A percentile compares a stretch with the other conserved stretches of the same genome.
Evolutionary conservation across 2,888 invertebrate genomes (phyloP).

Genomic region (Dione vanillae): DNA sequence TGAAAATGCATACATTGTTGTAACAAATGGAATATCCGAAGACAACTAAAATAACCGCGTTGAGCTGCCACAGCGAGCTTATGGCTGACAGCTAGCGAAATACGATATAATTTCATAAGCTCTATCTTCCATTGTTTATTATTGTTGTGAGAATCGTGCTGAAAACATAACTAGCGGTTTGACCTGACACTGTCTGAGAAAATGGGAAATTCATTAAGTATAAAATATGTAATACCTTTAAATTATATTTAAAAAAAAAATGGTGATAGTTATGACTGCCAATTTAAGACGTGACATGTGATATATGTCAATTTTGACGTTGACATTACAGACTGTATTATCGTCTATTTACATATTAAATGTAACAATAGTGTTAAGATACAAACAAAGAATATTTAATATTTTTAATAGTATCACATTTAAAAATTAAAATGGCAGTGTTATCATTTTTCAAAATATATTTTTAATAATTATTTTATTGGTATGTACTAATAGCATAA

Average conservation of each 20-base stretch:
- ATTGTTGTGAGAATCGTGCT: conserved; percentile 27
- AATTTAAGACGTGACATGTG: no score
- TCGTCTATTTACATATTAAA: no score
- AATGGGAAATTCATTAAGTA: not conserved
- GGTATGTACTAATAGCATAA: not conserved
- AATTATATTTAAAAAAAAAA: no score
- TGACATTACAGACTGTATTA: no score
- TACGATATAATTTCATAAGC: conserved; percentile 38
- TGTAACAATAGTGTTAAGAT: not conserved
- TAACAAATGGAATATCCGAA: conserved; percentile 15
- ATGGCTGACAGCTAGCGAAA: conserved; percentile 31
- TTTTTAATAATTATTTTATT: not conserved
- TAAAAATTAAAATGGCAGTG: no score
- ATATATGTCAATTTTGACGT: no score
- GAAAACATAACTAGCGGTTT: conserved; percentile 11
- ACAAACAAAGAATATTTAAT: not conserved
- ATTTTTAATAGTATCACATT: no score
- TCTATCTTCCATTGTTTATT: conserved; percentile 30
- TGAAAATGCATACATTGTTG: conserved; percentile 5
- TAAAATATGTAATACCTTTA: not conserved
- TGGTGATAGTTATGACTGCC: no score
- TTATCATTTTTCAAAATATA: not conserved
- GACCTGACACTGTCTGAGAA: conserved; percentile 4
- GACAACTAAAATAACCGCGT: conserved; percentile 22
- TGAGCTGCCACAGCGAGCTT: conserved; percentile 23